Evolutionary conservation across 2,888 invertebrate genomes (phyloP), one percentile per base, ranked within the genome.

Genomic region (Melikaiella ostensackeni): DNA sequence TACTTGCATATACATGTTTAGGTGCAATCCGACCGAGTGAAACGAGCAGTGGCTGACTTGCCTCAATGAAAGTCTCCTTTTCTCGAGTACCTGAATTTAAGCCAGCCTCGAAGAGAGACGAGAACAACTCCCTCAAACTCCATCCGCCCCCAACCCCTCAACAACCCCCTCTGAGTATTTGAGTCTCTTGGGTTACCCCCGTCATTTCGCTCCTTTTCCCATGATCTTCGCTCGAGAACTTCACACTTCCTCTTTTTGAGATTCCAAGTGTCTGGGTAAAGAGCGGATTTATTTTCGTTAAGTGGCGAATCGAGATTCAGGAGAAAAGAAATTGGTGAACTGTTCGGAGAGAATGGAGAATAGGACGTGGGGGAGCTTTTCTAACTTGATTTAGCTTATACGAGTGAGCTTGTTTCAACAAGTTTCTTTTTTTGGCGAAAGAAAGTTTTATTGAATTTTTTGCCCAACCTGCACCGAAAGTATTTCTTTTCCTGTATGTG

Each of bases 1-100:
- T 11, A 62, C 77, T 76, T 77, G 75, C 76, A 83, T 80, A 81
- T 78, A 81, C 80, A 75, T 81, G 77, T 76, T 79, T 70, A 50
- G 63, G 76, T 75, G 79, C 80, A 80, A 83, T 84, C 75, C 84
- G 21, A 61, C 74, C 77, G 77, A 77, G 78, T 66, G 78, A 80
- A 79, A 80, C 81, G 77, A 81, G 66, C 79, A 77, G 75, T 78
- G 81, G 77, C 80, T 80, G 80, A 73, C 78, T 81, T 75, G 77
- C 77, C 80, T 78, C 85, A 79, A 84, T 79, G 84, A 83, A 82
- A 86, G 81, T 84, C 84, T 84, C 82, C 80, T 82, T 81, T 78
- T 75, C 79, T 77, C 78, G 84, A 80, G 83, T 77, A 61, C 64
- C 76, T 82, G 76, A 83, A 83, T 70, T 70, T 46, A 70, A 70